Percentiles rank a stretch among this genome's conserved stretches.
phyloP scores from a whole-genome alignment of 2,113 vertebrate genomes.

The Ia io region DNA sequence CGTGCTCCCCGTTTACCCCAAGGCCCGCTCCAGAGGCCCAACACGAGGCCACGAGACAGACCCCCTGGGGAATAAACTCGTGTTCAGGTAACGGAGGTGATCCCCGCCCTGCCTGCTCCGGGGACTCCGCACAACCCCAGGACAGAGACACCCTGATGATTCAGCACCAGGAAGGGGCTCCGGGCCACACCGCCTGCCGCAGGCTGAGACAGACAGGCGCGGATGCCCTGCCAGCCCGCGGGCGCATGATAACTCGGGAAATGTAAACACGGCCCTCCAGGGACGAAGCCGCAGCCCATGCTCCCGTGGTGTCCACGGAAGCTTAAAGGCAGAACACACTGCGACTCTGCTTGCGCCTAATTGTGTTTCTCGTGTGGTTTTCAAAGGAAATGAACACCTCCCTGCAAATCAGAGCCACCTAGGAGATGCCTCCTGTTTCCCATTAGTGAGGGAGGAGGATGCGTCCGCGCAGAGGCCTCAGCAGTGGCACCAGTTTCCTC shows the following conservation, averaged over 20 bases:
- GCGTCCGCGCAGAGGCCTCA: background rate
- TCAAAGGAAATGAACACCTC: background rate
- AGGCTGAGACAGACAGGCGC: background rate
- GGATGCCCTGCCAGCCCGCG: background rate
- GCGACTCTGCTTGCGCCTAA: background rate
- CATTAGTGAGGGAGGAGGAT: background rate
- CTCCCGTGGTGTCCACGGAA: background rate
- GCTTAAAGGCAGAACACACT: too few relatives aligned
- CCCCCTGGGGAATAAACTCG: too few relatives aligned
- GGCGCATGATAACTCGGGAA: background rate
- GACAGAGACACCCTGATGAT: background rate
- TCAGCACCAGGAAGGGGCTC: background rate
- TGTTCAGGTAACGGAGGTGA: rapidly evolving
- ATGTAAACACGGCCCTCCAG: background rate
- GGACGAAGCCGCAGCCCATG: rapidly evolving
- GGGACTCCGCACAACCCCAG: background rate
- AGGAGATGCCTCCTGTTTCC: background rate
- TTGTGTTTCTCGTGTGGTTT: background rate
- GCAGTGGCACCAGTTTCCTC: background rate
- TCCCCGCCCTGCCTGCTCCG: background rate
- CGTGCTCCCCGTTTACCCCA: background rate
- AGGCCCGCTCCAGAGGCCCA: too few relatives aligned
- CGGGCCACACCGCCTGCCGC: background rate
- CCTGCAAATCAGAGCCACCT: background rate
- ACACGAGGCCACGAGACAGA: rapidly evolving